Percentiles rank a stretch among this genome's conserved stretches.
These are phyloP conservation scores for Cotesia chilonis DNA, from an alignment of 1,140 invertebrate genomes.

Conservation along the genomic window DNA sequence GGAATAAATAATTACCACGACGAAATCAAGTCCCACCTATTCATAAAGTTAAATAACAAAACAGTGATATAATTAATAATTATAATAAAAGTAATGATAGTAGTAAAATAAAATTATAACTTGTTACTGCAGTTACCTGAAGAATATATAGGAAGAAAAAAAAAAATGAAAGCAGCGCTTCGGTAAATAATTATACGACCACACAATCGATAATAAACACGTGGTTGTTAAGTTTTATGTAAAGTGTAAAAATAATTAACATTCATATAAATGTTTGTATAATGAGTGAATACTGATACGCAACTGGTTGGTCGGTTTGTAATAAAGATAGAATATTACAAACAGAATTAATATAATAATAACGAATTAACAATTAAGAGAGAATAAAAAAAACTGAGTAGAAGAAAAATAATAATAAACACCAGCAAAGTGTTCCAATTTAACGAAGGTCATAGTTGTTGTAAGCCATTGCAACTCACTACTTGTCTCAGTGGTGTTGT, in stretches of 20 bases:
- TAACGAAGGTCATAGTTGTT: slow-evolving; percentile 17
- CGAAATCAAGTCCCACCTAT: too few species aligned
- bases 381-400: slow-evolving; percentile 17
- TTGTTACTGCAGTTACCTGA: slow-evolving; percentile 38
- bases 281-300: slow-evolving; percentile 5
- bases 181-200: slow-evolving; percentile 7
- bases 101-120: slow-evolving; percentile 14
- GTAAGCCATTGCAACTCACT: slow-evolving; percentile 19
- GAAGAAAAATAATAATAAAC: slow-evolving; percentile 15
- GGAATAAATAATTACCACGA: too few species aligned
- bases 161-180: slow-evolving; percentile 15
- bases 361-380: slow-evolving; percentile 10
- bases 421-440: slow-evolving; percentile 35
- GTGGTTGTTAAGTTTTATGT: not conserved
- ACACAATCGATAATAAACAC: slow-evolving; percentile 7
- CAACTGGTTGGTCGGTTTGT: not conserved
- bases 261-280: not conserved
- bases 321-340: slow-evolving; percentile 15
- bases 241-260: slow-evolving; percentile 31
- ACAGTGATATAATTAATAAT: slow-evolving; percentile 12
- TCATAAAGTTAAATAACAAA: slow-evolving; percentile 5
- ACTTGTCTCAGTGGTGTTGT: not conserved
- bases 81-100: slow-evolving; percentile 17
- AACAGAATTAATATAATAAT: not conserved
- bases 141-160: slow-evolving; percentile 21